A percentile compares a stretch with the other conserved stretches of the same genome.
Evolutionary conservation across 2,888 invertebrate species (phyloP).

Genomic region (Tetranychus piercei): DNA sequence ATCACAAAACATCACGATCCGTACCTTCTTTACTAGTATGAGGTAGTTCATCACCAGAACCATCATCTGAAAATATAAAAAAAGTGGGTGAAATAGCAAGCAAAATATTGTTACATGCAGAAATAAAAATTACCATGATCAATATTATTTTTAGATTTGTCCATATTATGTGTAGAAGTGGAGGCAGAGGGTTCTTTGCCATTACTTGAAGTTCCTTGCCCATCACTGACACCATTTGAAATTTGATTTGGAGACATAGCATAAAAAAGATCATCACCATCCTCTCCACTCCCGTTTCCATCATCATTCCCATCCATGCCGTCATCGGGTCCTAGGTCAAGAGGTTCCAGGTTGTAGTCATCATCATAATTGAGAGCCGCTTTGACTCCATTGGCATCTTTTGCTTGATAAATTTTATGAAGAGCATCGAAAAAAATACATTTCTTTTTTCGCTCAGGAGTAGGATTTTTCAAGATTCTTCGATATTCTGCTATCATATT

Average conservation of each 20-base stretch:
- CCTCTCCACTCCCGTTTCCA: constrained; percentile 14
- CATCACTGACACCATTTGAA: constrained; percentile 12
- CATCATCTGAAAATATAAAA: neutral
- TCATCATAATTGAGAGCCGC: constrained; percentile 20
- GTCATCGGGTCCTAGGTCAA: constrained; percentile 13
- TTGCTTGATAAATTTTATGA: constrained; percentile 22
- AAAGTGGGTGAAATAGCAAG: neutral
- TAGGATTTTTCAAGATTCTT: constrained; percentile 22
- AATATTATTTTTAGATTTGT: neutral
- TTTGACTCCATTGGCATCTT: constrained; percentile 19
- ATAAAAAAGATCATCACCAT: constrained; percentile 19
- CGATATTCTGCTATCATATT: constrained; percentile 25
- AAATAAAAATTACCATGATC: neutral
- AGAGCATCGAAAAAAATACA: constrained; percentile 23
- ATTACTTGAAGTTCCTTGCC: constrained; percentile 7
- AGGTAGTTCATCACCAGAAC: neutral
- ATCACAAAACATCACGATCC: neutral
- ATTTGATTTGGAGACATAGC: constrained; percentile 20
- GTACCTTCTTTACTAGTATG: neutral
- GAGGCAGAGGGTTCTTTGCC: neutral
- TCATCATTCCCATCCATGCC: constrained; percentile 9
- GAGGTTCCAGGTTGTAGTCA: constrained; percentile 21
- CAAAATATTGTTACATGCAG: neutral
- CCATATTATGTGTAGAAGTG: neutral
- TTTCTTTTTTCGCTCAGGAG: constrained; percentile 21